Percentiles rank a stretch among this genome's conserved stretches.
These are phyloP conservation scores for Hesperophylax magnus DNA, from an alignment of 1,140 invertebrate genomes.

Conservation along the genomic window DNA sequence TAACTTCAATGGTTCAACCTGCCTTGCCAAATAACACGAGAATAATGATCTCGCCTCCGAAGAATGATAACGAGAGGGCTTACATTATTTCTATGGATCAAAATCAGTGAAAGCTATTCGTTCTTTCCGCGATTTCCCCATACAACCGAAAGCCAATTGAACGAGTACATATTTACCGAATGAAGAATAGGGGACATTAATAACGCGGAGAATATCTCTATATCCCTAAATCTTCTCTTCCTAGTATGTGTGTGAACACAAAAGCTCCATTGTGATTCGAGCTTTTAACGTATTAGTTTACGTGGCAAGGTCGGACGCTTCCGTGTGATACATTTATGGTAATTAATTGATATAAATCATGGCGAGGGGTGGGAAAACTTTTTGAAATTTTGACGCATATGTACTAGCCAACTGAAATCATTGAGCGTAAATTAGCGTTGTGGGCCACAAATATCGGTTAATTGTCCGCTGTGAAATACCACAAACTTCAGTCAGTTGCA, in stretches of 20 bases:
- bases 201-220: conserved; percentile 1
- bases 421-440: no score
- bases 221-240: conserved; percentile 1
- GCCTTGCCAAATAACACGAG: no score
- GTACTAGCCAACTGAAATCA: no score
- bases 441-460: no score
- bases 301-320: conserved; percentile 10
- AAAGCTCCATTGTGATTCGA: conserved; percentile 17
- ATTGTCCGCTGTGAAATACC: no score
- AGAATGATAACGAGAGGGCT: no score
- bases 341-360: conserved; percentile 33
- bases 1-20: no score
- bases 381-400: no score
- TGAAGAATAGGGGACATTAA: conserved; percentile 15
- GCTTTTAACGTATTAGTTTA: conserved; percentile 37
- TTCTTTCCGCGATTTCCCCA: not conserved
- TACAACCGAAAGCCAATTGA: conserved; percentile 4
- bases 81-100: no score
- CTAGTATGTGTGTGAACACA: not conserved
- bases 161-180: conserved; percentile 3
- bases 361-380: not conserved
- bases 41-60: no score
- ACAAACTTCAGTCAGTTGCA: no score
- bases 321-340: conserved; percentile 20
- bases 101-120: no score